Evolutionary conservation across 2,797 vertebrate species (phyloP).

Genomic region (Oreochromis mossambicus): DNA sequence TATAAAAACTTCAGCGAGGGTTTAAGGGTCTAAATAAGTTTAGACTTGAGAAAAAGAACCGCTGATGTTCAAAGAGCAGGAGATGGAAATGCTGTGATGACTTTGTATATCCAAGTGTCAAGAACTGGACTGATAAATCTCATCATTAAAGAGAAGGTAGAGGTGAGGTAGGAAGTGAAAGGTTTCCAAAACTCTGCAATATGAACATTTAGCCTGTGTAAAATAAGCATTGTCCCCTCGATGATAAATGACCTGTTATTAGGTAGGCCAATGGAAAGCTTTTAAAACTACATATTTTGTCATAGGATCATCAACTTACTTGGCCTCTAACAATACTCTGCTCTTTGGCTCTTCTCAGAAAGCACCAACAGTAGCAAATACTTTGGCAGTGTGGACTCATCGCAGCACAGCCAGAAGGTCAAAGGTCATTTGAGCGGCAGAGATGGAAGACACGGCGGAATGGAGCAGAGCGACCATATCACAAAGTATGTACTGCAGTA

Average conservation of each 20-base stretch:
- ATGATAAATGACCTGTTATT: not conserved
- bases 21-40: not conserved
- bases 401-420: slow-evolving; percentile 83
- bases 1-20: not conserved
- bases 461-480: slow-evolving; percentile 65
- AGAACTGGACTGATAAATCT: not conserved
- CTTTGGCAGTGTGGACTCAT: slow-evolving; percentile 92
- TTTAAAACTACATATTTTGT: not conserved
- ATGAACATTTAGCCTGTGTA: not conserved
- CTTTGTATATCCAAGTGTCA: not conserved
- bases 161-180: not conserved
- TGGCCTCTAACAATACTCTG: not conserved
- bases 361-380: slow-evolving; percentile 89
- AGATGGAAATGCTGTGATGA: not conserved
- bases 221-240: not conserved
- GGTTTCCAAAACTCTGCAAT: not conserved
- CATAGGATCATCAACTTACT: not conserved
- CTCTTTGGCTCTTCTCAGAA: slow-evolving; percentile 61
- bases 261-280: not conserved
- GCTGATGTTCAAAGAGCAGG: not conserved
- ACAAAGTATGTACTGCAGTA: slow-evolving; percentile 82
- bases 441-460: slow-evolving; percentile 38
- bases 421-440: slow-evolving; percentile 55
- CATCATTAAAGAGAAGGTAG: not conserved
- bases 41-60: not conserved